Evolutionary conservation across 2,113 vertebrate genomes (phyloP).

Genomic region (Pachycephala philippinensis): DNA sequence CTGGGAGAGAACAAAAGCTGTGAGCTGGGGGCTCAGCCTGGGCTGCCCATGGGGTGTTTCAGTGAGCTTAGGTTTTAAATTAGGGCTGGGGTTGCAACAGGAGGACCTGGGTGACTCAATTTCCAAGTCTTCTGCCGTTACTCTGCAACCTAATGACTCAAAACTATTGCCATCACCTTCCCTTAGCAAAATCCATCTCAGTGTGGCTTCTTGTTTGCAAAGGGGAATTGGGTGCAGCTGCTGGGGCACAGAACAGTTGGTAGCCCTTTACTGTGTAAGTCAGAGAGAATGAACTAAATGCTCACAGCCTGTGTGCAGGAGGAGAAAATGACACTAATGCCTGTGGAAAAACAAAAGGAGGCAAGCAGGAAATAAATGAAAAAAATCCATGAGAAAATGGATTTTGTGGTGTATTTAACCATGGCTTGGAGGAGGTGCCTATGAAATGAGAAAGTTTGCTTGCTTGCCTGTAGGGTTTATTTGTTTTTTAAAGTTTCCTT

Average conservation of each 20-base stretch:
- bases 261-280: neutral
- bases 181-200: neutral
- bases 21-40: neutral
- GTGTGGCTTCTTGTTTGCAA: neutral
- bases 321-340: neutral
- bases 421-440: neutral
- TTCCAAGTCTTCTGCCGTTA: neutral
- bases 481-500: conserved; percentile 37
- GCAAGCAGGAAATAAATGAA: conserved; percentile 30
- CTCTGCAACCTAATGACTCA: neutral
- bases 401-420: conserved; percentile 40
- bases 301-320: neutral
- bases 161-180: neutral
- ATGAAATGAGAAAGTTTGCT: conserved; percentile 27
- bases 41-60: neutral
- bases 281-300: neutral
- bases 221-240: neutral
- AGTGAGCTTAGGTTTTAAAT: neutral
- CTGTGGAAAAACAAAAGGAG: conserved; percentile 15
- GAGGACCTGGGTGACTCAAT: neutral
- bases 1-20: neutral
- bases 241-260: neutral
- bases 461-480: conserved; percentile 11
- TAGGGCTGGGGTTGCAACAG: neutral
- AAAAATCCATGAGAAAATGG: conserved; percentile 41